A percentile compares a stretch with the other conserved stretches of the same genome.
Evolutionary conservation across 1,140 invertebrate species (phyloP).

Genomic region (Ceratina calcarata): DNA sequence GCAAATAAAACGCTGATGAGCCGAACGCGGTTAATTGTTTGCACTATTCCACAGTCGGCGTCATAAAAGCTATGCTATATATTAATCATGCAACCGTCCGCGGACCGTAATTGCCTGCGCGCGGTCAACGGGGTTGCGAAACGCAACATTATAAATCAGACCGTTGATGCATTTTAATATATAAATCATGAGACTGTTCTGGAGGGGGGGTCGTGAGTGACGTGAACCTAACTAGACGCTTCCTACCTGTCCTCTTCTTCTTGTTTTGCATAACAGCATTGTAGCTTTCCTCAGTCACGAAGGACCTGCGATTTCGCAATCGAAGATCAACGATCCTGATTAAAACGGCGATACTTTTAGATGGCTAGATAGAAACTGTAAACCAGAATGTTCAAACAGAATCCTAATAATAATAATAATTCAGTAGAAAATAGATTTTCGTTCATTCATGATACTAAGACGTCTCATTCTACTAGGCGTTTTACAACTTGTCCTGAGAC

Average conservation of each 20-base stretch:
- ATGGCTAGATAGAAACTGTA: too few relatives aligned
- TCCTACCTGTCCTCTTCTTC: constrained; percentile 18
- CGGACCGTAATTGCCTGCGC: neutral
- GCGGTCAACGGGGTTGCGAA: neutral
- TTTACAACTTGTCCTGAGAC: too few relatives aligned
- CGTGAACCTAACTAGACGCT: constrained; percentile 31
- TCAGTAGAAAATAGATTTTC: too few relatives aligned
- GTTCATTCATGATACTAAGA: too few relatives aligned
- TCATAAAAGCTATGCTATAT: neutral
- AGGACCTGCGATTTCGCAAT: neutral
- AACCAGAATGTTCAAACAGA: too few relatives aligned
- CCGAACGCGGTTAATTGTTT: constrained; percentile 41
- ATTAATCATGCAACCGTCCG: neutral
- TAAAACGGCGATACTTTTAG: too few relatives aligned
- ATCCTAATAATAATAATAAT: too few relatives aligned
- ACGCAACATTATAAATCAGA: neutral
- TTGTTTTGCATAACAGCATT: neutral
- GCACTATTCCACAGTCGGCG: constrained; percentile 8
- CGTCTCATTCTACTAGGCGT: too few relatives aligned
- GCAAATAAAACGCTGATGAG: constrained; percentile 47
- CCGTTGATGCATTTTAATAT: neutral
- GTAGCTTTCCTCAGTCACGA: neutral
- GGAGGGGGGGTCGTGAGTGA: neutral
- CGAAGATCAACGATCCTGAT: neutral
- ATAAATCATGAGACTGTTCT: too few relatives aligned